phyloP scores from a whole-genome alignment of 2,888 invertebrate genomes.

The Arrhopalites spinosus region DNA sequence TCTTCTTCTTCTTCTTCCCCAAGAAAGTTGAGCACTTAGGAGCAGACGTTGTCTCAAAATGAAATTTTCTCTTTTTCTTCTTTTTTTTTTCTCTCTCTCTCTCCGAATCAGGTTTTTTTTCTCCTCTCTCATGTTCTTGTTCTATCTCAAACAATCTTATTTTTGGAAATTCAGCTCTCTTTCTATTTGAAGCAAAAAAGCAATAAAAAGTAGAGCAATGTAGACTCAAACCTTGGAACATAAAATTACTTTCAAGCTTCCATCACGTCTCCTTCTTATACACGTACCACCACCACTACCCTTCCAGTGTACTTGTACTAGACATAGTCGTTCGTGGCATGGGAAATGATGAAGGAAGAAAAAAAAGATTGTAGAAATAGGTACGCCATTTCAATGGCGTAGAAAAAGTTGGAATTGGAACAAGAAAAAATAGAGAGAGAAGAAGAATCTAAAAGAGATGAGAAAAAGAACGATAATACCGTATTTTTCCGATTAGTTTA shows the following conservation, averaged over 20 bases:
- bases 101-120: not conserved
- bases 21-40: constrained; percentile 22
- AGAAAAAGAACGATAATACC: constrained; percentile 11
- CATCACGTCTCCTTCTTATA: not conserved
- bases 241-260: constrained; percentile 22
- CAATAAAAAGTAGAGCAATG: constrained; percentile 28
- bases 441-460: not conserved
- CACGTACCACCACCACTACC: not conserved
- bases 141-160: constrained; percentile 26
- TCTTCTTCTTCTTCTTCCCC: constrained; percentile 9
- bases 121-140: not conserved
- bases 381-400: constrained; percentile 7
- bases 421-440: not conserved
- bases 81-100: not conserved
- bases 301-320: not conserved
- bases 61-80: constrained; percentile 9
- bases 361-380: not conserved
- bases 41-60: constrained; percentile 32
- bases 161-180: constrained; percentile 17
- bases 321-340: not conserved
- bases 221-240: constrained; percentile 9
- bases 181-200: constrained; percentile 24
- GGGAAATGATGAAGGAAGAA: not conserved
- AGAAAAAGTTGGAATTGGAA: not conserved
- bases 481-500: constrained; percentile 33